A percentile compares a stretch with the other conserved stretches of the same genome.
Conservation (phyloP, 2,113 vertebrate species). For the Mesoclemmys tuberculata region DNA sequence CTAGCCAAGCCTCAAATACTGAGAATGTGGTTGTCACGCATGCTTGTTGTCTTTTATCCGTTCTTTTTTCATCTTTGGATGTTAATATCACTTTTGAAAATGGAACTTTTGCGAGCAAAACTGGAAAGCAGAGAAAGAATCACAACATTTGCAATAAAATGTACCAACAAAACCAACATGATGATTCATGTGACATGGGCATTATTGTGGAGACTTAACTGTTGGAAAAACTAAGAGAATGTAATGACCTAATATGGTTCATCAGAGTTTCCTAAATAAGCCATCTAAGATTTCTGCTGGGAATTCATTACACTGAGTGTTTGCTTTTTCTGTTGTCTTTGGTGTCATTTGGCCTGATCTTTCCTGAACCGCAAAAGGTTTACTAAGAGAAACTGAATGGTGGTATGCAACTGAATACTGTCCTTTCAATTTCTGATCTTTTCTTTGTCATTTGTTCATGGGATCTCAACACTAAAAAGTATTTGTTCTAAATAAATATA, state of each 20-base stretch:
- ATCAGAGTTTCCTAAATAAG: background rate
- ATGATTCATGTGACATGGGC: background rate
- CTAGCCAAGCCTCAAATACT: constrained; percentile 7
- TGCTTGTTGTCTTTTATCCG: background rate
- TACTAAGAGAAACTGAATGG: background rate
- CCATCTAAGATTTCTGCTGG: background rate
- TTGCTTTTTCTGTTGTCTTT: background rate
- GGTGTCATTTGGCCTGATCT: background rate
- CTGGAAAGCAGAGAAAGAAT: background rate
- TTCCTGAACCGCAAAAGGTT: background rate
- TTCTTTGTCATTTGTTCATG: background rate
- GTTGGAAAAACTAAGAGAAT: background rate
- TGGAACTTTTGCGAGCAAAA: background rate
- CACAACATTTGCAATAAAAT: background rate
- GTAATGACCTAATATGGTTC: background rate
- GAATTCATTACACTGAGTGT: background rate
- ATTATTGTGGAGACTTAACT: background rate
- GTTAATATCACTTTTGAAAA: constrained; percentile 41
- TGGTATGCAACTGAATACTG: background rate
- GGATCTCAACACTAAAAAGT: background rate
- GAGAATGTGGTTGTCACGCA: constrained; percentile 22
- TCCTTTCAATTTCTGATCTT: background rate
- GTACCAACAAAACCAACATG: background rate
- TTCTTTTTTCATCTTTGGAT: constrained; percentile 20
- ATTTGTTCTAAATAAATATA: background rate